Conservation (phyloP, 2,797 vertebrate genomes). For the Thalassophryne amazonica region DNA sequence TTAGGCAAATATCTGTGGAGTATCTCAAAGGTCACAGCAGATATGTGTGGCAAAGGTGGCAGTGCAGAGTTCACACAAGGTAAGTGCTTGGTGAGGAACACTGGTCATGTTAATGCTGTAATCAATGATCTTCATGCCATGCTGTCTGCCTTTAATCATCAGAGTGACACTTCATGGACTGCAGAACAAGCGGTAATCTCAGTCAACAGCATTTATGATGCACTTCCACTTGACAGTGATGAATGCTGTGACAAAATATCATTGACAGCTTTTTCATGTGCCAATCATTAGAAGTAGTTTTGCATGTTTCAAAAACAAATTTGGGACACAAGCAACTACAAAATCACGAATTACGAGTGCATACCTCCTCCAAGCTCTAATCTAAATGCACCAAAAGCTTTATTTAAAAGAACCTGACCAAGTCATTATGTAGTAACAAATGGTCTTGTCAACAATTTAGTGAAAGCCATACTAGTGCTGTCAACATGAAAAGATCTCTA, state of each 20-base stretch:
- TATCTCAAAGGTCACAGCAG: not conserved
- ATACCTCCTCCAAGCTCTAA: no score
- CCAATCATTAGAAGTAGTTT: not conserved
- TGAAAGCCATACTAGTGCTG: no score
- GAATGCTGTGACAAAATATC: not conserved
- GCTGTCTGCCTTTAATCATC: conserved; percentile 11
- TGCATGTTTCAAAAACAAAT: not conserved
- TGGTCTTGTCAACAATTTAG: no score
- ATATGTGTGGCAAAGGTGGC: not conserved
- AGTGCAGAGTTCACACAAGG: not conserved
- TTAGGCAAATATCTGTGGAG: conserved; percentile 13
- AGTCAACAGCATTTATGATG: not conserved
- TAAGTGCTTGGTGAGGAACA: conserved; percentile 4
- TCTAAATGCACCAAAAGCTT: no score
- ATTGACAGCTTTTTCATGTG: not conserved
- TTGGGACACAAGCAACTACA: not conserved
- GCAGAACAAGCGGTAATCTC: conserved; percentile 1
- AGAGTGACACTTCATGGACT: conserved; percentile 11
- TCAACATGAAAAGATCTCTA: no score
- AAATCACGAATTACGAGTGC: no score
- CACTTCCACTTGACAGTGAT: not conserved
- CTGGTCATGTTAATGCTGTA: conserved; percentile 3
- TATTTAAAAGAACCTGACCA: no score
- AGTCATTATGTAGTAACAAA: no score
- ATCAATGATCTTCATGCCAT: conserved; percentile 13